A percentile compares a stretch with the other conserved stretches of the same genome.
These are phyloP conservation scores for Cyphomyrus discorhynchus DNA, from an alignment of 2,113 vertebrate genomes.

Conservation along the genomic window DNA sequence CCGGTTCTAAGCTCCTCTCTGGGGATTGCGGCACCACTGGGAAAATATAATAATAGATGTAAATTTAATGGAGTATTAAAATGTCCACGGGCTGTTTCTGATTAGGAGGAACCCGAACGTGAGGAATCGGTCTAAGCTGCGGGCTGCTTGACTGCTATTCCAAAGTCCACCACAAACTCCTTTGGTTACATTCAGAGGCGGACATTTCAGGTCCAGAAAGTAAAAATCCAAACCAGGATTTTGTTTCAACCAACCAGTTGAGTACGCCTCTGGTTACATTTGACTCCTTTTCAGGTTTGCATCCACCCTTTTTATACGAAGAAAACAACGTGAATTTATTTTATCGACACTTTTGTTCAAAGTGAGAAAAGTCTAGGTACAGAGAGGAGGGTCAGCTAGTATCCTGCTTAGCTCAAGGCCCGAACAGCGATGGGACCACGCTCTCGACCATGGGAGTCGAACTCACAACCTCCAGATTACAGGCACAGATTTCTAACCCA, in stretches of 20 bases:
- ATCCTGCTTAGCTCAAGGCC: background rate
- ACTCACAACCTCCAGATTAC: background rate
- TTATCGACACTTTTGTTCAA: background rate
- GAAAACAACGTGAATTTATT: background rate
- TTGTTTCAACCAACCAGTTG: too few species aligned
- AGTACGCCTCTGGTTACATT: slow-evolving; percentile 17
- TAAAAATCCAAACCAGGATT: too few species aligned
- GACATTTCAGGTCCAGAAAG: too few species aligned
- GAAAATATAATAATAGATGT: slow-evolving; percentile 22
- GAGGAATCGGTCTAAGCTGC: slow-evolving; percentile 8
- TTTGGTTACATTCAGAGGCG: slow-evolving; percentile 16
- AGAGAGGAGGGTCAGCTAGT: background rate
- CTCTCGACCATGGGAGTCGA: background rate
- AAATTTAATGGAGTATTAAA: slow-evolving; percentile 26
- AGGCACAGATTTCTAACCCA: background rate
- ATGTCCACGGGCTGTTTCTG: slow-evolving; percentile 25
- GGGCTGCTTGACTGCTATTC: slow-evolving; percentile 16
- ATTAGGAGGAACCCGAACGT: slow-evolving; percentile 26
- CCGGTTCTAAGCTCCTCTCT: background rate
- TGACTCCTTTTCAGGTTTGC: background rate
- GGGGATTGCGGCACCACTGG: background rate
- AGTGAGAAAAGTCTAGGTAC: background rate
- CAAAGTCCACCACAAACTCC: background rate
- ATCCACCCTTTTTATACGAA: background rate
- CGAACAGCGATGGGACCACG: background rate